Evolutionary conservation across 2,888 invertebrate species (phyloP).

Genomic region (Muscina levida): DNA sequence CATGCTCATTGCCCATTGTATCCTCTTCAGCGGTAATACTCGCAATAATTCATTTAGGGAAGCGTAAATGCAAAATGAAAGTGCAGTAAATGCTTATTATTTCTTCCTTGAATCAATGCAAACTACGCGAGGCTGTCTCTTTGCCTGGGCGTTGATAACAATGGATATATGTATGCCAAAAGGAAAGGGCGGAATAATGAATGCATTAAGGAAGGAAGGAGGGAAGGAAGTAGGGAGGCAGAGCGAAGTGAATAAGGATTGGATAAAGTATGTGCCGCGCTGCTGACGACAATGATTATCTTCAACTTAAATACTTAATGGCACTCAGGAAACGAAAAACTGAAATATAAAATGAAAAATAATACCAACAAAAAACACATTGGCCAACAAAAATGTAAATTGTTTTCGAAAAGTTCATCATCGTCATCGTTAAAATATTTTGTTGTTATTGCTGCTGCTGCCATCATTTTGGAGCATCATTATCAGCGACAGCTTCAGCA

Average conservation of each 20-base stretch:
- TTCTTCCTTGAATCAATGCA: slow-evolving; percentile 30
- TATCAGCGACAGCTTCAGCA: not conserved
- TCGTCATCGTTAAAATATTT: slow-evolving; percentile 21
- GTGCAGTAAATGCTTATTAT: slow-evolving; percentile 56
- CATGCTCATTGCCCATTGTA: not conserved
- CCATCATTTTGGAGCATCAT: not conserved
- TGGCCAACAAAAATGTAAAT: slow-evolving; percentile 46
- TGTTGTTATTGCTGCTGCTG: not conserved
- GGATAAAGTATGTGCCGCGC: slow-evolving; percentile 4
- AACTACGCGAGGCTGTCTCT: slow-evolving; percentile 3
- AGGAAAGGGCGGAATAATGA: too few relatives aligned
- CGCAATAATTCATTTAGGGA: slow-evolving; percentile 37
- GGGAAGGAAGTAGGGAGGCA: too few relatives aligned
- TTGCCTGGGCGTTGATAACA: slow-evolving; percentile 18
- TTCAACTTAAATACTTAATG: slow-evolving; percentile 61
- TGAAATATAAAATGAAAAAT: slow-evolving; percentile 29
- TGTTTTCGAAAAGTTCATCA: slow-evolving; percentile 45
- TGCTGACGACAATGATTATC: slow-evolving; percentile 5
- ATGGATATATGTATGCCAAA: slow-evolving; percentile 13
- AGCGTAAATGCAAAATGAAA: slow-evolving; percentile 59
- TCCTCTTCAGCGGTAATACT: slow-evolving; percentile 11
- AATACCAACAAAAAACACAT: too few relatives aligned
- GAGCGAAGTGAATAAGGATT: too few relatives aligned
- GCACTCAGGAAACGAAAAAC: slow-evolving; percentile 54
- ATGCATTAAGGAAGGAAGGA: too few relatives aligned